These are phyloP conservation scores for Lottia gigantea DNA, from an alignment of 2,888 invertebrate genomes.

Conservation along the genomic window DNA sequence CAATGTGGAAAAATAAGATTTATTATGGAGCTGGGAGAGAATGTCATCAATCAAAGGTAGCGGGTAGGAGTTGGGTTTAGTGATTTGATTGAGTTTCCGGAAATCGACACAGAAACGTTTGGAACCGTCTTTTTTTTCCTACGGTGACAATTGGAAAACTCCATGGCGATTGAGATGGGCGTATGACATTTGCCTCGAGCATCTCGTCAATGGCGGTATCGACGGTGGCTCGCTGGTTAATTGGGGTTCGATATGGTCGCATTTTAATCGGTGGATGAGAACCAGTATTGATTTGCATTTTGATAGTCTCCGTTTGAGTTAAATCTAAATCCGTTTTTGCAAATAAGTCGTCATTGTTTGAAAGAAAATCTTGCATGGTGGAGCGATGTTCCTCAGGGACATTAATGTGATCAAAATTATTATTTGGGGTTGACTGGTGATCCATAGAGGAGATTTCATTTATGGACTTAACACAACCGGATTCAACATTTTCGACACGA, in stretches of 20 bases:
- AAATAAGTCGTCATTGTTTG: background rate
- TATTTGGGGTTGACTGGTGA: background rate
- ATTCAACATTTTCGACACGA: background rate
- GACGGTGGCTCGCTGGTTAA: background rate
- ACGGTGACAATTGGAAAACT: background rate
- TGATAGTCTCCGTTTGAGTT: background rate
- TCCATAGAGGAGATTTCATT: background rate
- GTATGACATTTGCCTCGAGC: background rate
- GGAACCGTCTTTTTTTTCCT: background rate
- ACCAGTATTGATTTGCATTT: conserved; percentile 9
- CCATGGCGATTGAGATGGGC: background rate
- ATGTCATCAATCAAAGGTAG: conserved; percentile 3
- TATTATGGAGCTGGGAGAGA: background rate
- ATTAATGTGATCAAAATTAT: background rate
- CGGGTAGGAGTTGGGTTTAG: background rate
- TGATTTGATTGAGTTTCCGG: conserved; percentile 11
- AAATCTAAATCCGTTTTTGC: background rate
- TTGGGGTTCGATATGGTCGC: background rate
- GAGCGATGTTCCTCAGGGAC: background rate
- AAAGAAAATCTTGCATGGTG: background rate
- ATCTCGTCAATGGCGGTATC: background rate
- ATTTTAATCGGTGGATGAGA: background rate
- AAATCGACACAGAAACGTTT: conserved; percentile 1
- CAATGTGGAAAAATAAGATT: conserved; percentile 2
- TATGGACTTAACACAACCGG: background rate